Percentiles rank a stretch among this genome's conserved stretches.
phyloP scores from a whole-genome alignment of 2,888 invertebrate species.

The Therioaphis trifolii region DNA sequence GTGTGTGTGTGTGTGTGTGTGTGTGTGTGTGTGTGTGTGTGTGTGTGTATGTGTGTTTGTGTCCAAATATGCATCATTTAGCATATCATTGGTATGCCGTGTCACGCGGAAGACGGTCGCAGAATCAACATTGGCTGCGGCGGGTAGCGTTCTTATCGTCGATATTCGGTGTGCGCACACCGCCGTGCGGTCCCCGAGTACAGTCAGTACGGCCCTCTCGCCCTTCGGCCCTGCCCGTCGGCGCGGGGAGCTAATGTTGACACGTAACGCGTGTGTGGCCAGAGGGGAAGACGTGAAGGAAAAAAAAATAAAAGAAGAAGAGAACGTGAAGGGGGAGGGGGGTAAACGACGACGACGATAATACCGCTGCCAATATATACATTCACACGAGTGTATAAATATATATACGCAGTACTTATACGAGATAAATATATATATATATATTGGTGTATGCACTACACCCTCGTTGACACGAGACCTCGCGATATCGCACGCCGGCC shows the following conservation, averaged over 20 bases:
- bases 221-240: neutral
- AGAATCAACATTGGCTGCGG: conserved; percentile 19
- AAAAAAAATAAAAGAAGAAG: no score
- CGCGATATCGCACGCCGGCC: neutral
- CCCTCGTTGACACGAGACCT: conserved; percentile 30
- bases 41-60: no score
- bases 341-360: neutral
- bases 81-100: conserved; percentile 59
- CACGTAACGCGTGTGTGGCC: no score
- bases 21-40: no score
- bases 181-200: no score
- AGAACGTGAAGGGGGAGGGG: neutral
- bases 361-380: no score
- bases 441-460: neutral
- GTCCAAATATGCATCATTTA: no score
- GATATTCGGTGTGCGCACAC: conserved; percentile 37
- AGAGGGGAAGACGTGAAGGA: no score
- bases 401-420: no score
- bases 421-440: no score
- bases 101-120: conserved; percentile 36
- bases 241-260: conserved; percentile 3
- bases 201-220: neutral
- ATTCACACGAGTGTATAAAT: no score
- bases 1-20: no score
- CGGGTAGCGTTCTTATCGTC: conserved; percentile 22